phyloP scores from a whole-genome alignment of 2,888 invertebrate species.

The Tethea ocularis region DNA sequence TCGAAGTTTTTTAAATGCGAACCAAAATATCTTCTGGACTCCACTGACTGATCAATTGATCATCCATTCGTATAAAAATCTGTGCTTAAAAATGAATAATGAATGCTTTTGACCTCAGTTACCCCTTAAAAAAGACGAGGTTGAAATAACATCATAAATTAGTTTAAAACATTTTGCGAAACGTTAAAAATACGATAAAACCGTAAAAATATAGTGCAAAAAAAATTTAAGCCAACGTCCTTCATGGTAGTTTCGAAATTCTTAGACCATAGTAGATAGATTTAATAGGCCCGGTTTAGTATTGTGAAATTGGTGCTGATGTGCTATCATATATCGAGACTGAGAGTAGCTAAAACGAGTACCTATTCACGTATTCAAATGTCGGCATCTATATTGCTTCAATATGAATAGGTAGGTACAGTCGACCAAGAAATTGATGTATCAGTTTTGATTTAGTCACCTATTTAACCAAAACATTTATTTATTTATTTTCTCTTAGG shows the following conservation, averaged over 20 bases:
- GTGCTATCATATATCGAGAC: background rate
- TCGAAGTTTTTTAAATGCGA: too few species aligned
- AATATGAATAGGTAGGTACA: background rate
- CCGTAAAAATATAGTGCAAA: background rate
- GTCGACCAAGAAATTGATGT: too few species aligned
- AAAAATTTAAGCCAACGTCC: background rate
- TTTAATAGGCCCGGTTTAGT: conserved; percentile 1
- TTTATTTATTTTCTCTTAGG: too few species aligned
- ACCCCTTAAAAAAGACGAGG: background rate
- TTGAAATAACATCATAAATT: background rate
- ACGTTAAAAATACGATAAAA: background rate
- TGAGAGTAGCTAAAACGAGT: background rate
- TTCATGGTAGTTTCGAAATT: background rate
- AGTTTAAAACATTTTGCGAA: background rate
- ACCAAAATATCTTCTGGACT: too few species aligned
- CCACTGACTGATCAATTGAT: too few species aligned
- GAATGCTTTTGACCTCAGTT: background rate
- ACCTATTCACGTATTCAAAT: background rate
- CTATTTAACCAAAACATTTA: too few species aligned
- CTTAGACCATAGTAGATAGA: background rate
- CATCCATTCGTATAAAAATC: background rate
- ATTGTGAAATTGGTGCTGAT: background rate
- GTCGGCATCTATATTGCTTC: background rate
- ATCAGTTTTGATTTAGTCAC: too few species aligned
- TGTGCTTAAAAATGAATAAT: background rate